A percentile compares a stretch with the other conserved stretches of the same genome.
Evolutionary conservation across 2,888 invertebrate genomes (phyloP).

Genomic region (Ennomos quercinarius): DNA sequence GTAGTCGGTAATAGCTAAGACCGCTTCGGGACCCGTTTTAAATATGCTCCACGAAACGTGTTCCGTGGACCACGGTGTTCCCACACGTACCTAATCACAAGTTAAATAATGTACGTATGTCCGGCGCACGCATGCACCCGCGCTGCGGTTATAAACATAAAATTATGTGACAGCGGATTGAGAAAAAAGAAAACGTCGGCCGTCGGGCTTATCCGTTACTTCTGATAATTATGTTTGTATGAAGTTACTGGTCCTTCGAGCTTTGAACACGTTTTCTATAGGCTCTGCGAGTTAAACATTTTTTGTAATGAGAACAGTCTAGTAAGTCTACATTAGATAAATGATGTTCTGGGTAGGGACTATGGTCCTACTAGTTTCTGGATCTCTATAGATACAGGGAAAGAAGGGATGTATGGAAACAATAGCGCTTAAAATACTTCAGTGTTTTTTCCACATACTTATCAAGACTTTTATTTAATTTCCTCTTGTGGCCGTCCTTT

Average conservation of each 20-base stretch:
- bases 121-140: constrained; percentile 18
- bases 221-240: constrained; percentile 28
- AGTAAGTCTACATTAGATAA: background rate
- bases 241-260: constrained; percentile 26
- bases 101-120: constrained; percentile 26
- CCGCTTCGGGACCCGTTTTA: constrained; percentile 41
- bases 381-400: too few species aligned
- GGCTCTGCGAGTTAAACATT: background rate
- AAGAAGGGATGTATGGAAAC: too few species aligned
- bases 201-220: constrained; percentile 32
- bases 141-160: constrained; percentile 26
- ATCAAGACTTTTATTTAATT: too few species aligned
- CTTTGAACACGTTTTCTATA: constrained; percentile 32
- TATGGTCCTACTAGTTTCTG: too few species aligned
- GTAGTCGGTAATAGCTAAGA: constrained; percentile 34
- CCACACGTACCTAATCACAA: constrained; percentile 30
- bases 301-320: constrained; percentile 2
- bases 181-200: constrained; percentile 33
- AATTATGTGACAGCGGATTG: constrained; percentile 33
- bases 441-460: too few species aligned
- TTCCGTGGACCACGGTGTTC: constrained; percentile 21
- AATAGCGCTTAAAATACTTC: too few species aligned
- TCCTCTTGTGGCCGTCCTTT: too few species aligned
- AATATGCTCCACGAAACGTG: constrained; percentile 26
- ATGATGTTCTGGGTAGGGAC: too few species aligned